These are phyloP conservation scores for Microctonus hyperodae DNA, from an alignment of 2,888 invertebrate genomes.

Conservation along the genomic window DNA sequence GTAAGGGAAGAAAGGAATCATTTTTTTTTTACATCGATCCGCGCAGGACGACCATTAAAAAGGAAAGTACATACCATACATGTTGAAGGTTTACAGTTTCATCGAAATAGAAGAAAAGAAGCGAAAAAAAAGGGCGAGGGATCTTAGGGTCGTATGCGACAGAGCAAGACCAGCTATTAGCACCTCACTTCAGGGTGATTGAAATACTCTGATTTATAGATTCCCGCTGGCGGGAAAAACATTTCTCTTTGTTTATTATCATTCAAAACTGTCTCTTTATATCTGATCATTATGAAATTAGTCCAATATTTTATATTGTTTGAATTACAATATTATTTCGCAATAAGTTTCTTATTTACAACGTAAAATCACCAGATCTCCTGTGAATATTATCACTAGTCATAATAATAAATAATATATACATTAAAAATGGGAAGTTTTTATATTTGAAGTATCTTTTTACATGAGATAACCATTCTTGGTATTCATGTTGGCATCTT, in stretches of 20 bases:
- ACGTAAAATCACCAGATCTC: neutral
- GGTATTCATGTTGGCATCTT: neutral
- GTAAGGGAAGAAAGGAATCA: neutral
- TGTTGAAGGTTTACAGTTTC: too few species aligned
- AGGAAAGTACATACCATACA: too few species aligned
- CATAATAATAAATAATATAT: neutral
- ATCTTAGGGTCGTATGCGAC: too few species aligned
- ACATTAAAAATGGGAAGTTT: neutral
- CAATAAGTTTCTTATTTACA: neutral
- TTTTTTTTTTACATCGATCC: neutral
- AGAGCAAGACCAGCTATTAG: too few species aligned
- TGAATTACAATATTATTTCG: neutral
- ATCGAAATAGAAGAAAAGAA: too few species aligned
- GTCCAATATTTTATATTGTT: neutral
- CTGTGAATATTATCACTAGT: neutral
- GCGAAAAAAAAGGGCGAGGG: too few species aligned
- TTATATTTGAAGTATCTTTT: neutral
- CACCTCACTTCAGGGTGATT: neutral
- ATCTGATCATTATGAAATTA: neutral
- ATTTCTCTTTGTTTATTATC: constrained; percentile 9
- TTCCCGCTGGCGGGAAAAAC: constrained; percentile 13
- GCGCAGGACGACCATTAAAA: neutral
- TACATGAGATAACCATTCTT: neutral
- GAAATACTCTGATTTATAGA: neutral
- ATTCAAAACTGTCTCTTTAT: neutral